These are phyloP conservation scores for Microtus ochrogaster DNA, from an alignment of 2,113 vertebrate genomes.

Conservation along the genomic window DNA sequence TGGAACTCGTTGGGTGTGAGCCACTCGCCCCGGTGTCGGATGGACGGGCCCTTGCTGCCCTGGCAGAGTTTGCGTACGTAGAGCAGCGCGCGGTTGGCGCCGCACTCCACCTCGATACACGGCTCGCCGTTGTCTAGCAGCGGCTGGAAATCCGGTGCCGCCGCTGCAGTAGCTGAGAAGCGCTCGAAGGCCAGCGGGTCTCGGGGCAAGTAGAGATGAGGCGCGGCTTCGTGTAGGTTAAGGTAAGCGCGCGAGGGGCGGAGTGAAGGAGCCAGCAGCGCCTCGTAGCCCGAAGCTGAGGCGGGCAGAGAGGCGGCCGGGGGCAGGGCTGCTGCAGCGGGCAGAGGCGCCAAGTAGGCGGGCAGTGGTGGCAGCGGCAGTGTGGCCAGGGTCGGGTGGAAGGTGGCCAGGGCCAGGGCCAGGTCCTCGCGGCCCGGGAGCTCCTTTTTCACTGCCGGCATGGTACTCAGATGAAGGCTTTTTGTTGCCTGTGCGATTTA, in stretches of 20 bases:
- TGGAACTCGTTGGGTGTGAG: conserved; percentile 99
- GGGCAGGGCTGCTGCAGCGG: conserved; percentile 82
- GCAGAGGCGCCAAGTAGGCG: conserved; percentile 78
- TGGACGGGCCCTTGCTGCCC: conserved; percentile 97
- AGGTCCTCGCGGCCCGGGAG: conserved; percentile 94
- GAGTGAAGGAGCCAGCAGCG: conserved; percentile 88
- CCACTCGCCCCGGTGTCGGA: conserved; percentile 98
- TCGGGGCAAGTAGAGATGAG: conserved; percentile 90
- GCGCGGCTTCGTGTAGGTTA: conserved; percentile 88
- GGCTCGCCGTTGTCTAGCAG: conserved; percentile 97
- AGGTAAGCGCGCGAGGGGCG: conserved; percentile 91
- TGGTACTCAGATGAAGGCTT: conserved; percentile 87
- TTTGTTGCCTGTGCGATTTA: conserved; percentile 84
- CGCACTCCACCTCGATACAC: conserved; percentile 99
- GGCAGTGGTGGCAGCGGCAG: conserved; percentile 93
- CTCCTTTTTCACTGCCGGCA: conserved; percentile 99
- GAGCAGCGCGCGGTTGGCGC: conserved; percentile 97
- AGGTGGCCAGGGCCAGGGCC: conserved; percentile 94
- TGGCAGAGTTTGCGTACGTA: conserved; percentile 98
- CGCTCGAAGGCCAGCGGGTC: conserved; percentile 94
- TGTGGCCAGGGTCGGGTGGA: conserved; percentile 92
- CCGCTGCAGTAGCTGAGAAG: conserved; percentile 86
- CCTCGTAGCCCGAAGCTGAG: conserved; percentile 91
- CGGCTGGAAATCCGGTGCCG: conserved; percentile 96
- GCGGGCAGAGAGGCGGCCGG: conserved; percentile 91